Conservation (phyloP, 92 coral and sea anemone genomes). For the Porites evermanni region DNA sequence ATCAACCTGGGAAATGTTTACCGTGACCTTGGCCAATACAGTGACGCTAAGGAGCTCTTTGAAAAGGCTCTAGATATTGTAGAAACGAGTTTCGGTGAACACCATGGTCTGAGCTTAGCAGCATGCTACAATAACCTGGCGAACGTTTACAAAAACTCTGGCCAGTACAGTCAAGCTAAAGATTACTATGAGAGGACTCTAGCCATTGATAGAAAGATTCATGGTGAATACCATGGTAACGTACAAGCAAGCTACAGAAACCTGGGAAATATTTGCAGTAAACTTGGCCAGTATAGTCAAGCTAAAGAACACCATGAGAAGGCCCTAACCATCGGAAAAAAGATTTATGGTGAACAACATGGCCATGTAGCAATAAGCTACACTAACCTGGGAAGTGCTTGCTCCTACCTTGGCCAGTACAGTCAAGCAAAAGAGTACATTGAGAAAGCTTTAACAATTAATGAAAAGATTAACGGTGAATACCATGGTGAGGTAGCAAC, state of each 20-base stretch:
- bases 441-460: background rate
- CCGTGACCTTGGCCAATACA: background rate
- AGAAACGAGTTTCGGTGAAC: background rate
- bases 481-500: background rate
- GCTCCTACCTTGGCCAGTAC: background rate
- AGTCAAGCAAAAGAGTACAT: background rate
- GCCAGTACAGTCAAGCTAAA: background rate
- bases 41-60: background rate
- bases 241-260: background rate
- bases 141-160: too few species aligned
- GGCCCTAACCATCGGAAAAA: background rate
- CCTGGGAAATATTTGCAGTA: slow-evolving; percentile 21
- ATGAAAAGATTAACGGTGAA: background rate
- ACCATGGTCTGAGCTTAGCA: background rate
- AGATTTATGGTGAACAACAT: background rate
- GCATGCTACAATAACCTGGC: background rate
- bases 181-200: background rate
- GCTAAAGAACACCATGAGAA: background rate
- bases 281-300: background rate
- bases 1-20: too few species aligned
- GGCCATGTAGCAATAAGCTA: background rate
- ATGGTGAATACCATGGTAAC: background rate
- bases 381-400: background rate
- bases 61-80: background rate
- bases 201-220: background rate